Conservation (phyloP, 2,888 invertebrate genomes). For the Meganola albula region DNA sequence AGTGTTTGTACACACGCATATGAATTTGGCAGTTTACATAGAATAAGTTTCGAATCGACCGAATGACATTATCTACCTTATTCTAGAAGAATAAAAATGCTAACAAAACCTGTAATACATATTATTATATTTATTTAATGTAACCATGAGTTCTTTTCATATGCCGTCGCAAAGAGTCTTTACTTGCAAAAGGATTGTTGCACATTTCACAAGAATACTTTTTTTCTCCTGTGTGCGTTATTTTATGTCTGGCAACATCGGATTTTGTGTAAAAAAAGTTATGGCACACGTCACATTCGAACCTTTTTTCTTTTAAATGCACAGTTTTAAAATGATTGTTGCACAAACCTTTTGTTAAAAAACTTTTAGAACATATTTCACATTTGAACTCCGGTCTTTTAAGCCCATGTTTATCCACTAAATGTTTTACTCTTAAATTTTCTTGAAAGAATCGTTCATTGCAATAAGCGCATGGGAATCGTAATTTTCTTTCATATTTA, state of each 20-base stretch:
- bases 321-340: slow-evolving; percentile 62
- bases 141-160: slow-evolving; percentile 47
- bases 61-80: no score
- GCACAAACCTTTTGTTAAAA: slow-evolving; percentile 51
- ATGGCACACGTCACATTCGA: slow-evolving; percentile 57
- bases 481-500: slow-evolving; percentile 36
- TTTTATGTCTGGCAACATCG: slow-evolving; percentile 49
- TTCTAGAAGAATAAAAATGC: not conserved
- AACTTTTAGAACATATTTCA: slow-evolving; percentile 46
- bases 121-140: slow-evolving; percentile 18
- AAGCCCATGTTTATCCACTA: slow-evolving; percentile 47
- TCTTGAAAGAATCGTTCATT: slow-evolving; percentile 50
- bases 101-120: no score
- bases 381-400: slow-evolving; percentile 51
- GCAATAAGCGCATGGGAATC: slow-evolving; percentile 54
- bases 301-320: slow-evolving; percentile 57
- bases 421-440: slow-evolving; percentile 40
- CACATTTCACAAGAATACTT: slow-evolving; percentile 48
- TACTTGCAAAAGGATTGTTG: slow-evolving; percentile 49
- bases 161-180: slow-evolving; percentile 57
- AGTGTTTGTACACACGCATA: no score
- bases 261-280: slow-evolving; percentile 58
- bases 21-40: no score
- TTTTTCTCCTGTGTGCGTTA: slow-evolving; percentile 57
- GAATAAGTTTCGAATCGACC: no score